phyloP scores from a whole-genome alignment of 2,888 invertebrate species.

The Dicranocentrus wangi region DNA sequence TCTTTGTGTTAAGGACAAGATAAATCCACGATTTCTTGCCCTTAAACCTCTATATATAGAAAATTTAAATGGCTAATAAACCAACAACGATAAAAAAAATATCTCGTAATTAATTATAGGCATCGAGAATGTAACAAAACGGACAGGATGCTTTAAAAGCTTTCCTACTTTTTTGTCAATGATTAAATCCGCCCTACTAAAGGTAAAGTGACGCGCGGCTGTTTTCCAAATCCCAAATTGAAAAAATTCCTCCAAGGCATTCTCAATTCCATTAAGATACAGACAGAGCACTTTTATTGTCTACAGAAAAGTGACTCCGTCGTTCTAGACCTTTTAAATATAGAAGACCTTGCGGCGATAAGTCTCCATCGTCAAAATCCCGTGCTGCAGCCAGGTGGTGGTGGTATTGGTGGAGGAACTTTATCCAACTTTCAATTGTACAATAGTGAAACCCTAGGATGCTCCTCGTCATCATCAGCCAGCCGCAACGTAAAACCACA shows the following conservation, averaged over 20 bases:
- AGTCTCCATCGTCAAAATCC: conserved; percentile 73
- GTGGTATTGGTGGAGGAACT: neutral
- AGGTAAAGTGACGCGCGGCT: conserved; percentile 74
- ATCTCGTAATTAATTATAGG: too few relatives aligned
- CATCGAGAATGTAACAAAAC: conserved; percentile 78
- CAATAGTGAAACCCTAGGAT: conserved; percentile 22
- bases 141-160: conserved; percentile 78
- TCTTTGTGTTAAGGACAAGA: neutral
- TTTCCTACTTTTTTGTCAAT: conserved; percentile 78
- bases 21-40: too few relatives aligned
- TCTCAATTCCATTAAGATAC: too few relatives aligned
- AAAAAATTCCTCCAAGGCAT: too few relatives aligned
- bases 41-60: too few relatives aligned
- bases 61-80: too few relatives aligned
- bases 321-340: conserved; percentile 77
- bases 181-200: conserved; percentile 78
- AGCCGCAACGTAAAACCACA: conserved; percentile 1
- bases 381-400: conserved; percentile 10
- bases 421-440: conserved; percentile 41
- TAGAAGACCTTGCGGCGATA: conserved; percentile 77
- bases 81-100: too few relatives aligned
- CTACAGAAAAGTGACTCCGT: conserved; percentile 77
- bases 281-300: too few relatives aligned
- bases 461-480: neutral
- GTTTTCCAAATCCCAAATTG: neutral